Evolutionary conservation across 1,140 invertebrate species (phyloP), one percentile per base, ranked within the genome.

Genomic region (Odontomachus brunneus): DNA sequence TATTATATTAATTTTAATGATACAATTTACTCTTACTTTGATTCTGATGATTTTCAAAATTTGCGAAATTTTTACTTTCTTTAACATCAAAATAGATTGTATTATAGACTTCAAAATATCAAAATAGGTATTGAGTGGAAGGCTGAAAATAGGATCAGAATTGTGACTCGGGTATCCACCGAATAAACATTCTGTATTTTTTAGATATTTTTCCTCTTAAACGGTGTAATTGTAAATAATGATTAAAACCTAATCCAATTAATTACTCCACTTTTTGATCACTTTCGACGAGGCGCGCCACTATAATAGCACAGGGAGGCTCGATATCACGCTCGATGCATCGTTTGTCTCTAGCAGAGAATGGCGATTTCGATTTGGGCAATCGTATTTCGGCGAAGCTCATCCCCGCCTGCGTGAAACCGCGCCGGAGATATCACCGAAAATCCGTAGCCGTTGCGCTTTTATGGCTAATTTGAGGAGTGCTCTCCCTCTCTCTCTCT

Each of bases 401-500:
- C 1, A 17, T 22, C 49, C 19, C 29, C 24, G 29, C 49, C 12
- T 17, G 5, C 55, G 63, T n/a, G n/a, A n/a, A n/a, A n/a, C n/a
- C 55, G 59, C 72, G 62, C 49, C 22, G 44, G 24, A 48, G 55
- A 78, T 26, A 71, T 75, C 49, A 51, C 19, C 60, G 38, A 71
- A 67, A 80, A 73, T 74, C 60, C 33, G 33, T 38, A 48, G 26
- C 57, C 72, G 14, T 62, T 66, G 62, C 17, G 65, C 33, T 29
- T 85, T 85, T 66, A 49, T 57, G 26, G 80, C 29, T 83, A 83
- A 89, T 90, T 90, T 72, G 75, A 74, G 75, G 63, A 88, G 84
- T 67, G 82, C 38, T 75, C 73, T n/a, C n/a, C n/a, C n/a, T n/a
- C n/a, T n/a, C n/a, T n/a, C n/a, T n/a, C n/a, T n/a, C n/a, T n/a